A percentile compares a stretch with the other conserved stretches of the same genome.
These are phyloP conservation scores for Machimus rusticus DNA, from an alignment of 2,888 invertebrate genomes.

Conservation along the genomic window DNA sequence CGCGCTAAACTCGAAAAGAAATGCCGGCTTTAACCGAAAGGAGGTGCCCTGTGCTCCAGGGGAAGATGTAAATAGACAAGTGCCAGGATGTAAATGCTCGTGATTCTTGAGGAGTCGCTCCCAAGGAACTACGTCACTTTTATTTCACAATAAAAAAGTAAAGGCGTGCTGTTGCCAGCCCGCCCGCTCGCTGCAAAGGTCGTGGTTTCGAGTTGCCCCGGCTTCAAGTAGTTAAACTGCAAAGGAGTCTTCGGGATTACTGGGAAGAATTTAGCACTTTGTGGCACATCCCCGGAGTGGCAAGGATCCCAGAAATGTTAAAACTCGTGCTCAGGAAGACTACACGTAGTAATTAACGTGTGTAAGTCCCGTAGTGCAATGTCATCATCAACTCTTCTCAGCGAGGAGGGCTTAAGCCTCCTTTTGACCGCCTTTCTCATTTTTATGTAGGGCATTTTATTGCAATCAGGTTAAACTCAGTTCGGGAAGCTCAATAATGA, in stretches of 20 bases:
- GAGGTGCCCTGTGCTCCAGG: background rate
- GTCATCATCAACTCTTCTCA: slow-evolving; percentile 26
- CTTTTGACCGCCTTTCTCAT: slow-evolving; percentile 31
- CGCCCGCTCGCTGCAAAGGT: background rate
- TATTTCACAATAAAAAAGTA: slow-evolving; percentile 18
- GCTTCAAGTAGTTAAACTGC: background rate
- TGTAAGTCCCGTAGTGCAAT: slow-evolving; percentile 15
- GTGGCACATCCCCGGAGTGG: background rate
- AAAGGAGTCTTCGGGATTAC: background rate
- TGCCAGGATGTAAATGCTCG: slow-evolving; percentile 32
- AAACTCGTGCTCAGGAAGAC: background rate
- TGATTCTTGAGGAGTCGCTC: background rate
- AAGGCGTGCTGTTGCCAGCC: background rate
- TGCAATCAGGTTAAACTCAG: slow-evolving; percentile 10
- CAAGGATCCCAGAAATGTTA: slow-evolving; percentile 6
- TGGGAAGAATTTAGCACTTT: slow-evolving; percentile 6
- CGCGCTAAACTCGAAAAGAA: background rate
- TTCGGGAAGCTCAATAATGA: background rate
- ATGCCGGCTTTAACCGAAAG: background rate
- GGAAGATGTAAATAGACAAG: slow-evolving; percentile 21
- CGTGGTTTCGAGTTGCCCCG: background rate
- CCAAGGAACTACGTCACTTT: slow-evolving; percentile 28
- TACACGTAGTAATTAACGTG: slow-evolving; percentile 23
- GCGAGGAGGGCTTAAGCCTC: slow-evolving; percentile 10
- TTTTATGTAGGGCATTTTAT: slow-evolving; percentile 4